Evolutionary conservation across 2,113 vertebrate species (phyloP).

Genomic region (Macrotus californicus): DNA sequence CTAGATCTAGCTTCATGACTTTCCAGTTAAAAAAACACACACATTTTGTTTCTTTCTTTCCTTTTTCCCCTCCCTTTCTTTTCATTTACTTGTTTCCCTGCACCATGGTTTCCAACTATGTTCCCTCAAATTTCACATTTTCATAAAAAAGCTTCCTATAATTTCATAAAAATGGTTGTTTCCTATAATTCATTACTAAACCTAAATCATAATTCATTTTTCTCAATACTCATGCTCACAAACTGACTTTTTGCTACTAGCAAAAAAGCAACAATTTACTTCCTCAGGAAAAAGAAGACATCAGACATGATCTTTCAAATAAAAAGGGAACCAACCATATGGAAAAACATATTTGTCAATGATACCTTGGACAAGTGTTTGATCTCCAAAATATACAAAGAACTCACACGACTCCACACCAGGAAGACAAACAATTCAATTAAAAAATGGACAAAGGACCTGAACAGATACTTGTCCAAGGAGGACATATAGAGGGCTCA

Average conservation of each 20-base stretch:
- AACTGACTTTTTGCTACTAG: background rate
- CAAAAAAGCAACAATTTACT: background rate
- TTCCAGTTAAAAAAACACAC: background rate
- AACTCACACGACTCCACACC: no score
- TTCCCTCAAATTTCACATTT: background rate
- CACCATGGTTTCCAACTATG: background rate
- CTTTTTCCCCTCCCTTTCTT: background rate
- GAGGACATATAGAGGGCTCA: no score
- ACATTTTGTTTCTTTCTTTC: background rate
- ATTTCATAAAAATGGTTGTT: background rate
- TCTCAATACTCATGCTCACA: background rate
- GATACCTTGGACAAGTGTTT: no score
- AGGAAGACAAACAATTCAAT: no score
- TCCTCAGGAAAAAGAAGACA: background rate
- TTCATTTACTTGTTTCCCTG: background rate
- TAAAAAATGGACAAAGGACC: no score
- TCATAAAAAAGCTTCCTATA: background rate
- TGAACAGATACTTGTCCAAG: no score
- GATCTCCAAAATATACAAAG: no score
- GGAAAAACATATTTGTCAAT: no score
- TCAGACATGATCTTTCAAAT: background rate
- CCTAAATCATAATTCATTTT: background rate
- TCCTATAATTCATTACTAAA: background rate
- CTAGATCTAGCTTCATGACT: background rate
- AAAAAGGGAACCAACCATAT: no score